Conservation (phyloP, 2,888 invertebrate genomes). For the Anagyrus pseudococci region DNA sequence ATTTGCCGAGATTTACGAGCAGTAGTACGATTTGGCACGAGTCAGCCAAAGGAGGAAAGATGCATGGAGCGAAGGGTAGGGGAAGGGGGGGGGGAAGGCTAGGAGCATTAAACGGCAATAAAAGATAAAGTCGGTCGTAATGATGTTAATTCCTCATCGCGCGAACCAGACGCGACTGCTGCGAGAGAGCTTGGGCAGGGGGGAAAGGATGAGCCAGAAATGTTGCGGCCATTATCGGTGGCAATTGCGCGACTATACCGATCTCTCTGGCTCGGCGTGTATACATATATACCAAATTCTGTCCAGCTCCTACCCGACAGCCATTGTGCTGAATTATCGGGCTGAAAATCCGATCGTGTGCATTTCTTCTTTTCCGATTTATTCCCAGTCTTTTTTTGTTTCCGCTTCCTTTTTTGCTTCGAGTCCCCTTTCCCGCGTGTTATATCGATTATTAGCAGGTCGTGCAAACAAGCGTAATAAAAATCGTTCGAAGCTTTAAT, state of each 20-base stretch:
- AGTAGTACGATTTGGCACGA: no score
- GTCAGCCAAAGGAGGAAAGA: no score
- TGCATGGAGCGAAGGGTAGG: background rate
- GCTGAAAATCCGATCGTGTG: conserved; percentile 32
- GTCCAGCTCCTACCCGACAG: conserved; percentile 13
- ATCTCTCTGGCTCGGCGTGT: background rate
- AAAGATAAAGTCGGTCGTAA: conserved; percentile 24
- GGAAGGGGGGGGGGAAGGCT: conserved; percentile 15
- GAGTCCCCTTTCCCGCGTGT: conserved; percentile 5
- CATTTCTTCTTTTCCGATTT: conserved; percentile 9
- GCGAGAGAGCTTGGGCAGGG: no score
- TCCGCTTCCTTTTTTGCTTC: background rate
- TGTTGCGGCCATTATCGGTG: conserved; percentile 16
- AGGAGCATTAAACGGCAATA: conserved; percentile 18
- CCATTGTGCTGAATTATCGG: conserved; percentile 43
- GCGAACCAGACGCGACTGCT: background rate
- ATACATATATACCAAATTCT: no score
- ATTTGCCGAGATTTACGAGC: no score
- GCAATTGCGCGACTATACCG: conserved; percentile 16
- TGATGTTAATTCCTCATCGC: conserved; percentile 23
- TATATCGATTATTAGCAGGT: background rate
- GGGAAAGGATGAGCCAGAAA: conserved; percentile 1
- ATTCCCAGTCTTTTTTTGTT: background rate
- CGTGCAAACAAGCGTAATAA: no score
- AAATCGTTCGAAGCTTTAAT: no score